Evolutionary conservation across 2,113 vertebrate genomes (phyloP).

Genomic region (Podiceps cristatus): DNA sequence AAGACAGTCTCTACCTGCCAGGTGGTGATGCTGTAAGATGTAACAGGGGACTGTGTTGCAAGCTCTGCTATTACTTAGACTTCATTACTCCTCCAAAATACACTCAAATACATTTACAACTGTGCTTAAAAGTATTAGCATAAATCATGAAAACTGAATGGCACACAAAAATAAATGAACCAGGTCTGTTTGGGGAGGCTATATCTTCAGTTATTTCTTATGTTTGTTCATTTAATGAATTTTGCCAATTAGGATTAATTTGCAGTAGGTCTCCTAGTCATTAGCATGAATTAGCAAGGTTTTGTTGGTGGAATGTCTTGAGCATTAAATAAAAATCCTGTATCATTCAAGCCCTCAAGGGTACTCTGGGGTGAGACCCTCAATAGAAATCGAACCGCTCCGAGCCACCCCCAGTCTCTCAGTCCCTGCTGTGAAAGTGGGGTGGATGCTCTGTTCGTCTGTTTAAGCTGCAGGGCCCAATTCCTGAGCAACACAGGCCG

Average conservation of each 20-base stretch:
- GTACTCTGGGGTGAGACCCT: not conserved
- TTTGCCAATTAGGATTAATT: slow-evolving; percentile 60
- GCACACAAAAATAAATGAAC: not conserved
- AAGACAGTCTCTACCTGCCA: not conserved
- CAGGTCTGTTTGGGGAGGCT: not conserved
- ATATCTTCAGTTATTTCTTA: not conserved
- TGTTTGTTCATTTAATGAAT: slow-evolving; percentile 56
- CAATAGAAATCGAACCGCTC: not conserved
- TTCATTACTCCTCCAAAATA: not conserved
- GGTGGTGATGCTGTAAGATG: not conserved
- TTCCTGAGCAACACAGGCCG: not conserved
- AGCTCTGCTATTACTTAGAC: not conserved
- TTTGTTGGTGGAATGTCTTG: not conserved
- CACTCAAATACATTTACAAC: not conserved
- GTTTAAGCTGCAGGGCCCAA: not conserved
- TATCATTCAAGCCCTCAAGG: not conserved
- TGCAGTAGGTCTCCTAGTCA: slow-evolving; percentile 2
- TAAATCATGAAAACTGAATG: slow-evolving; percentile 2
- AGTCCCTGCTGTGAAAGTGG: not conserved
- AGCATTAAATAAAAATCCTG: not conserved
- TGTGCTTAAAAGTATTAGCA: slow-evolving; percentile 19
- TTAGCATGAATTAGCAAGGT: slow-evolving; percentile 45
- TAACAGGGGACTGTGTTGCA: not conserved
- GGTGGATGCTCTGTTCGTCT: not conserved
- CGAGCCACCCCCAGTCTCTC: not conserved